These are phyloP conservation scores for Vireo altiloquus DNA, from an alignment of 2,113 vertebrate species.

Conservation along the genomic window DNA sequence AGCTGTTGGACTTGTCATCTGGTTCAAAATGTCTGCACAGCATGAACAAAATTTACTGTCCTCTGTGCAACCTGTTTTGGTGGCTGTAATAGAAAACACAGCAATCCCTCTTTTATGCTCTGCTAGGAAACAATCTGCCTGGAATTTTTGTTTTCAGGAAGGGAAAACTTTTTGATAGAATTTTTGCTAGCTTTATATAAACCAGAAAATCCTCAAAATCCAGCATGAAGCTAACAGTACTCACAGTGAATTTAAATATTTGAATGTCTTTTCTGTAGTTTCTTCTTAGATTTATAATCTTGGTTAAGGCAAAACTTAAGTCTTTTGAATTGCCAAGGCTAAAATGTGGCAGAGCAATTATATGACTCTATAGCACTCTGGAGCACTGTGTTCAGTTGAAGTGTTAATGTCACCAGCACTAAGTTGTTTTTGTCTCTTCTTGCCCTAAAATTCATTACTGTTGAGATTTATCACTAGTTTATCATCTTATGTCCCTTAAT, in stretches of 20 bases:
- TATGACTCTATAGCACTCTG: no score
- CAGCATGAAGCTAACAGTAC: not conserved
- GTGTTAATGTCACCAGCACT: not conserved
- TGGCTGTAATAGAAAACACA: slow-evolving; percentile 54
- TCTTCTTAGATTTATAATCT: not conserved
- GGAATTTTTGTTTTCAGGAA: not conserved
- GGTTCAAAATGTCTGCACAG: slow-evolving; percentile 70
- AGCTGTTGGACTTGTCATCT: slow-evolving; percentile 56
- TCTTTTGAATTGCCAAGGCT: not conserved
- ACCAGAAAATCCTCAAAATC: slow-evolving; percentile 20
- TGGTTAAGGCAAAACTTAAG: not conserved
- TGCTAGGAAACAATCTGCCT: slow-evolving; percentile 43
- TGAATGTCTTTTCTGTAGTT: not conserved
- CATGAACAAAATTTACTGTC: slow-evolving; percentile 52
- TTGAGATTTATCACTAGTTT: not conserved
- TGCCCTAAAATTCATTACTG: not conserved
- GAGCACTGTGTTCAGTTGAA: not conserved
- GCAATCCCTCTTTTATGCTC: slow-evolving; percentile 63
- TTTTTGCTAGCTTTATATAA: slow-evolving; percentile 34
- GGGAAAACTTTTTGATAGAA: slow-evolving; percentile 43
- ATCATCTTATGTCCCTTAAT: not conserved
- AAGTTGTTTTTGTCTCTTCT: not conserved
- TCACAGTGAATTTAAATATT: slow-evolving; percentile 3
- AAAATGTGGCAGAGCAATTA: not conserved
- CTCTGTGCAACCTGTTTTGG: slow-evolving; percentile 60